Conservation (phyloP, 1,140 invertebrate species). For the Watersipora subatra region DNA sequence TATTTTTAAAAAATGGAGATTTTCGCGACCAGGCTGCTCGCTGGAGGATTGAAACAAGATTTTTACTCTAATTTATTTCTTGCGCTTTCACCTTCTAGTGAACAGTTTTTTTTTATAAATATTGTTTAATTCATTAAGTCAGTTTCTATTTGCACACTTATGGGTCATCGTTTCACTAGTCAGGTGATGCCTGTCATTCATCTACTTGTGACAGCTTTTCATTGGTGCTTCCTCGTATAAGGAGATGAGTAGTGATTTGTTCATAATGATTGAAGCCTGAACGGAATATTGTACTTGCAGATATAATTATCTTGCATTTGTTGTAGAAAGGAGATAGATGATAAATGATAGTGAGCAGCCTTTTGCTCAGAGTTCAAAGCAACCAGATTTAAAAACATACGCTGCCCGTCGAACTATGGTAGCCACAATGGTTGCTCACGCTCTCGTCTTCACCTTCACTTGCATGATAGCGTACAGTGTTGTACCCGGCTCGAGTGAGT, state of each 20-base stretch:
- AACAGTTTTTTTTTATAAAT: too few relatives aligned
- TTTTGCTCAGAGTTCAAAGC: too few relatives aligned
- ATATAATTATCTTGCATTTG: not conserved
- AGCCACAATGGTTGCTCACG: constrained; percentile 20
- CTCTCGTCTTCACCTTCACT: constrained; percentile 16
- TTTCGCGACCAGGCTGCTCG: too few relatives aligned
- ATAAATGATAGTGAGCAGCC: not conserved
- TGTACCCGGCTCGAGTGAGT: constrained; percentile 23
- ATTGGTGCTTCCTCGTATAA: not conserved
- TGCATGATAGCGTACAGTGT: constrained; percentile 21
- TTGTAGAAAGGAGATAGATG: not conserved
- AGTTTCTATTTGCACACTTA: too few relatives aligned
- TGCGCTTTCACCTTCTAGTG: too few relatives aligned
- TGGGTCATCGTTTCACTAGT: too few relatives aligned
- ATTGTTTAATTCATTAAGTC: too few relatives aligned
- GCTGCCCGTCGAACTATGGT: not conserved
- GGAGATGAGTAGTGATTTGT: not conserved
- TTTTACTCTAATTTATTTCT: too few relatives aligned
- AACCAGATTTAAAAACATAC: not conserved
- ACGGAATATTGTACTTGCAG: not conserved
- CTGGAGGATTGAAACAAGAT: too few relatives aligned
- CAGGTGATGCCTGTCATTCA: too few relatives aligned
- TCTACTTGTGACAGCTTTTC: not conserved
- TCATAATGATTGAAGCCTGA: not conserved
- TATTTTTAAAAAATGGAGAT: too few relatives aligned